Evolutionary conservation across 2,113 vertebrate species (phyloP), one percentile per base, ranked within the genome.

Genomic region (Lagopus leucura): DNA sequence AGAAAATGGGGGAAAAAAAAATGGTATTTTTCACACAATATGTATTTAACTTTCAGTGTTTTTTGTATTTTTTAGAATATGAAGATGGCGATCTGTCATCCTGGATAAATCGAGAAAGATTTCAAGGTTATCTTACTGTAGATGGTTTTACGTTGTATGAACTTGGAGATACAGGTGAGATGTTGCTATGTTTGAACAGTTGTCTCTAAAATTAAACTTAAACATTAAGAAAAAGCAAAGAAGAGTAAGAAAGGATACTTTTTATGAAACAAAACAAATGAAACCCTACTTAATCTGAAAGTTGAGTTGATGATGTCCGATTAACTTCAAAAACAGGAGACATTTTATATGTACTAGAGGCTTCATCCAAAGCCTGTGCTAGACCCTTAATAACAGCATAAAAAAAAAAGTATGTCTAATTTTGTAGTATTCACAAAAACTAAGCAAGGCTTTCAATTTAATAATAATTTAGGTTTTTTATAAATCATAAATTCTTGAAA

Each of bases 61-160:
- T 18, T 32, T 12, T 11, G 4, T 60, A 47, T 52, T 63, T 45
- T 45, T 45, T 71, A 99, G 99, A 99, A 75, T 99, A 99, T 42
- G 99, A 98, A 96, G 99, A 99, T 82, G 98, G 98, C 22, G 98
- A 98, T 94, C 97, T 99, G 83, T 98, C 98, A 12, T 98, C 98
- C 16, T 99, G 99, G 99, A 98, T 99, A 94, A 99, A 98, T 25
- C 98, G 98, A 82, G 99, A 99, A 94, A 98, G 99, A 61, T 99
- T 99, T 98, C 99, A 98, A 96, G 98, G 98, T 36, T 99, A 99
- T 86, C 98, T 99, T 76, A 96, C 98, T 17, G 97, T 99, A 67
- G 99, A 99, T 76, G 99, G 99, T 48, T 99, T 99, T 91, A 99
- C 98, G 0, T 94, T 99, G 4, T 99, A 99, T 92, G 99, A 99